Percentiles rank a stretch among this genome's conserved stretches.
phyloP scores from a whole-genome alignment of 2,888 invertebrate species.

The Vanessa cardui region DNA sequence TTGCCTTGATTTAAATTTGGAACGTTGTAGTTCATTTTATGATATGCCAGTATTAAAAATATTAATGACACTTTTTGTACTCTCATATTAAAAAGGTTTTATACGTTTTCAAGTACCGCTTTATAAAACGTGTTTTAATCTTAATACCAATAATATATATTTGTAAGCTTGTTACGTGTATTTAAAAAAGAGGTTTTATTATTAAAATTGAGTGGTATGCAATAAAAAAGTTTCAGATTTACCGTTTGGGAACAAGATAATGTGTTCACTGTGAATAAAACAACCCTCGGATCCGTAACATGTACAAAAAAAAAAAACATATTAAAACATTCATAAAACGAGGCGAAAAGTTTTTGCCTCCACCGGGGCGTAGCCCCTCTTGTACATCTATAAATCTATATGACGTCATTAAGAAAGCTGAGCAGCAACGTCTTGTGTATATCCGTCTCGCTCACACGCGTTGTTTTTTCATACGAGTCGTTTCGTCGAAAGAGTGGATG shows the following conservation, averaged over 20 bases:
- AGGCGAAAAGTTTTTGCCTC: constrained; percentile 70
- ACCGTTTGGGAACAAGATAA: constrained; percentile 32
- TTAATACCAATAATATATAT: neutral
- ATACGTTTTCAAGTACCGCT: no score
- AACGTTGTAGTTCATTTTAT: constrained; percentile 20
- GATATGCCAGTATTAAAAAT: constrained; percentile 8
- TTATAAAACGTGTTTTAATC: constrained; percentile 1
- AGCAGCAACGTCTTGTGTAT: constrained; percentile 71
- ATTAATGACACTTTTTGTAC: no score
- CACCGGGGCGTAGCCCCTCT: constrained; percentile 53
- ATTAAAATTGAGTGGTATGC: constrained; percentile 12
- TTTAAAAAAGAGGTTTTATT: constrained; percentile 4
- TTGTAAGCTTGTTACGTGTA: neutral
- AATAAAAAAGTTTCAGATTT: constrained; percentile 31
- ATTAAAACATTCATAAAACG: constrained; percentile 65
- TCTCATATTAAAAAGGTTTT: no score
- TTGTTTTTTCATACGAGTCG: constrained; percentile 47
- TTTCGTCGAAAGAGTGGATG: constrained; percentile 52
- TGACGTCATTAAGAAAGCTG: constrained; percentile 80
- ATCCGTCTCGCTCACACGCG: constrained; percentile 60
- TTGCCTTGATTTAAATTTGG: constrained; percentile 43
- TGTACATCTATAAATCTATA: constrained; percentile 80
- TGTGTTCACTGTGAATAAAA: constrained; percentile 33
- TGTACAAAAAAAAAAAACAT: constrained; percentile 46
- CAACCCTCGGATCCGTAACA: constrained; percentile 27